Evolutionary conservation across 2,888 invertebrate species (phyloP).

Genomic region (Nemurella pictetii): DNA sequence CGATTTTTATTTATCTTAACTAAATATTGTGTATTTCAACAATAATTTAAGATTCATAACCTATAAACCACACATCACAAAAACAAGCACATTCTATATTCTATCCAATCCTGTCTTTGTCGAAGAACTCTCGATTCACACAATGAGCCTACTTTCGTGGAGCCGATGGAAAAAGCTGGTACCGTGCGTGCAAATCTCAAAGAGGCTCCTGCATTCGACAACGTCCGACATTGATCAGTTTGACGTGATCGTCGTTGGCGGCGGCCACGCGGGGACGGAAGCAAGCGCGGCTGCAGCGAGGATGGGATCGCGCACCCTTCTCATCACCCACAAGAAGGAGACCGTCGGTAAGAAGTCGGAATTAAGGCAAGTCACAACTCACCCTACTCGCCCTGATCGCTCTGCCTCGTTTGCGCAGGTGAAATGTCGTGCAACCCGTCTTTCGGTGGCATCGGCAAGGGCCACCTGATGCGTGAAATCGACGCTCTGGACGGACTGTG

Average conservation of each 20-base stretch:
- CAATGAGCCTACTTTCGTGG: conserved; percentile 15
- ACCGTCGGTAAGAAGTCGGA: conserved; percentile 67
- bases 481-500: conserved; percentile 89
- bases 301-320: conserved; percentile 76
- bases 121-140: no score
- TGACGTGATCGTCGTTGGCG: conserved; percentile 85
- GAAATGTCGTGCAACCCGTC: conserved; percentile 95
- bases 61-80: no score
- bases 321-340: conserved; percentile 81
- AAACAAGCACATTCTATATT: no score
- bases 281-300: conserved; percentile 81
- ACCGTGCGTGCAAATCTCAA: neutral
- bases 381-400: neutral
- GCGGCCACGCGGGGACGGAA: conserved; percentile 90
- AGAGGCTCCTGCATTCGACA: neutral
- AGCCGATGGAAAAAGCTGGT: conserved; percentile 12
- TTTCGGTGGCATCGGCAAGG: conserved; percentile 91
- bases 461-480: conserved; percentile 82
- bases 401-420: conserved; percentile 55
- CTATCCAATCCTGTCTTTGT: no score
- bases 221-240: conserved; percentile 46
- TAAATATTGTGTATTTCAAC: no score
- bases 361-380: neutral
- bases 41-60: no score
- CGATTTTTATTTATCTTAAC: no score